Evolutionary conservation across 2,797 vertebrate genomes (phyloP).

Genomic region (Trachops cirrhosus): DNA sequence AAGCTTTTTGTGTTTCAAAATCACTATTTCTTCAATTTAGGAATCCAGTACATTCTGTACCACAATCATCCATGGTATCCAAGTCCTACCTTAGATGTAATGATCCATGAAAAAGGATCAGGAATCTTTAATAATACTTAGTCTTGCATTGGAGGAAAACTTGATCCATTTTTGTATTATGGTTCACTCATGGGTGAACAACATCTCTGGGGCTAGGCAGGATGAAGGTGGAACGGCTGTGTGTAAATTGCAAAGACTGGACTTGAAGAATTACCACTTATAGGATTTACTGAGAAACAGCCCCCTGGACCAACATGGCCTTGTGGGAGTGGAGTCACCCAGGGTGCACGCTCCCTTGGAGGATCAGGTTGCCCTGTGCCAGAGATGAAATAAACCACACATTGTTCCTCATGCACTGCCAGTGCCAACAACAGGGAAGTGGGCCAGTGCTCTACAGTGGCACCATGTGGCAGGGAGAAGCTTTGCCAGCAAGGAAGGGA

Average conservation of each 20-base stretch:
- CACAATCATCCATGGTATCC: background rate
- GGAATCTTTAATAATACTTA: background rate
- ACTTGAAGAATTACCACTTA: background rate
- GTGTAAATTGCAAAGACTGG: background rate
- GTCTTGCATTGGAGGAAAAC: constrained; percentile 5
- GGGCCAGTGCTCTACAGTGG: background rate
- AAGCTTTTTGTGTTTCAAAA: background rate
- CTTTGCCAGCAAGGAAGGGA: background rate
- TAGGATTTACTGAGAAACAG: background rate
- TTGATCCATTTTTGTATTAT: background rate
- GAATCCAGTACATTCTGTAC: background rate
- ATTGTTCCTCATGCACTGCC: background rate
- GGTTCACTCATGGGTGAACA: background rate
- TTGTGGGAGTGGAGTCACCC: background rate
- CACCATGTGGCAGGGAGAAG: background rate
- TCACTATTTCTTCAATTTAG: background rate
- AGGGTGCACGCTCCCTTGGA: background rate
- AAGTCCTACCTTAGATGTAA: background rate
- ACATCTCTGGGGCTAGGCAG: background rate
- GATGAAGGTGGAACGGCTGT: background rate
- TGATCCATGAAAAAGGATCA: background rate
- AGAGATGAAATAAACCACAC: constrained; percentile 5
- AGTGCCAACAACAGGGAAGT: background rate
- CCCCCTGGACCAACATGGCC: background rate
- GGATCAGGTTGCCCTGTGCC: background rate